Evolutionary conservation across 2,888 invertebrate genomes (phyloP).

Genomic region (Trichacis sp.): DNA sequence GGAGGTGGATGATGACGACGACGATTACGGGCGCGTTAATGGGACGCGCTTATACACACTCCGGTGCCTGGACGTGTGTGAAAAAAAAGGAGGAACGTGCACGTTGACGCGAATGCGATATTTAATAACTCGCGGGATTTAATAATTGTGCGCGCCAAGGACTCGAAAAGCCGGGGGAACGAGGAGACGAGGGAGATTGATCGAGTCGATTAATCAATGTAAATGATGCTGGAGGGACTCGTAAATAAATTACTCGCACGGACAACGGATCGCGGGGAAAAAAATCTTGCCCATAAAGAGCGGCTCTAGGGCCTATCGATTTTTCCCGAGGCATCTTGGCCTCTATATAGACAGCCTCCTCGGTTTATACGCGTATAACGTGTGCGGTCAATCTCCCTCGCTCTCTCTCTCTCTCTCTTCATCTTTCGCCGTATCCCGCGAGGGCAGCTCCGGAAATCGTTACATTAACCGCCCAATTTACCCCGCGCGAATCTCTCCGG

Average conservation of each 20-base stretch:
- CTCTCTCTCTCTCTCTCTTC: no score
- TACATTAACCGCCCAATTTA: not conserved
- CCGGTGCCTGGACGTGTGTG: slow-evolving; percentile 17
- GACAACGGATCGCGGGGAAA: slow-evolving; percentile 29
- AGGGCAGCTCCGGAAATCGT: not conserved
- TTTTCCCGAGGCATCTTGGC: slow-evolving; percentile 22
- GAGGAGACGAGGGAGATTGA: slow-evolving; percentile 38
- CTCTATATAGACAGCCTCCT: not conserved
- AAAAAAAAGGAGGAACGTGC: slow-evolving; percentile 17
- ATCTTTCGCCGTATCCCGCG: no score
- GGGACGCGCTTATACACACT: slow-evolving; percentile 23
- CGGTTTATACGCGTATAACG: not conserved
- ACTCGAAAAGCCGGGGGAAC: slow-evolving; percentile 34
- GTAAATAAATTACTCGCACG: slow-evolving; percentile 39
- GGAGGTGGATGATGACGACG: not conserved
- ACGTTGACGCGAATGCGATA: slow-evolving; percentile 34
- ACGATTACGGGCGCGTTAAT: slow-evolving; percentile 19
- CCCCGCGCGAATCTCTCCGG: not conserved
- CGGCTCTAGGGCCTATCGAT: slow-evolving; percentile 35
- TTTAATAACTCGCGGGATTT: slow-evolving; percentile 19
- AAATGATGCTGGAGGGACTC: slow-evolving; percentile 42
- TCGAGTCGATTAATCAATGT: slow-evolving; percentile 43
- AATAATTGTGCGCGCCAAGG: no score
- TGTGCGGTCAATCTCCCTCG: no score
- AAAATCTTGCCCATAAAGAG: slow-evolving; percentile 37